Evolutionary conservation across 2,113 vertebrate genomes (phyloP).

Genomic region (Thamnophis sirtalis): DNA sequence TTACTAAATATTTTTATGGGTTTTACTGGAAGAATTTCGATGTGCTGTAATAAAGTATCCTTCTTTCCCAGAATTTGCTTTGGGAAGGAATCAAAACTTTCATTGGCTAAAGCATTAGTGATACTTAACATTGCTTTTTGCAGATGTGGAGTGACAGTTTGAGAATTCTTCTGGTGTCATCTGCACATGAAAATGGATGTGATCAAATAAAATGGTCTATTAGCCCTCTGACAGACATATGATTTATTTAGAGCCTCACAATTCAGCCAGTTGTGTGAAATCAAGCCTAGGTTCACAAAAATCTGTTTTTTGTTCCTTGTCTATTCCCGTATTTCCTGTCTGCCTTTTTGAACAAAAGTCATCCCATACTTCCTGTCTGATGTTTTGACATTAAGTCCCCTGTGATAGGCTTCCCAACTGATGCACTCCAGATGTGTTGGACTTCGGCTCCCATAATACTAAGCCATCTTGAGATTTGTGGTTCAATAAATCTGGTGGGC

Average conservation of each 20-base stretch:
- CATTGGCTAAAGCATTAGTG: slow-evolving; percentile 17
- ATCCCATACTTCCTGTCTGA: not conserved
- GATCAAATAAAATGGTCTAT: not conserved
- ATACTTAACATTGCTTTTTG: not conserved
- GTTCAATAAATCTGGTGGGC: not conserved
- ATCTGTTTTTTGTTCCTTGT: slow-evolving; percentile 54
- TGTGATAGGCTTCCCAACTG: not conserved
- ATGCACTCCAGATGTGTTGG: not conserved
- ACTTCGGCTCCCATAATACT: not conserved
- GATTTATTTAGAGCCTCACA: not conserved
- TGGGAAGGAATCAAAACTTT: slow-evolving; percentile 38
- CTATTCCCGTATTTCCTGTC: slow-evolving; percentile 47
- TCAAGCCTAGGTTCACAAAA: slow-evolving; percentile 34
- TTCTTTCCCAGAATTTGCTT: slow-evolving; percentile 48
- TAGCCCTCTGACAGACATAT: not conserved
- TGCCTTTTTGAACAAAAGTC: slow-evolving; percentile 51
- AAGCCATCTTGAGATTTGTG: not conserved
- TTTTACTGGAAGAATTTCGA: slow-evolving; percentile 54
- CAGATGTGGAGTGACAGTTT: not conserved
- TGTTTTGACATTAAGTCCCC: not conserved
- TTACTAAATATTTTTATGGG: slow-evolving; percentile 13
- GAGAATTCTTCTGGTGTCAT: not conserved
- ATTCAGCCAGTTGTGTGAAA: not conserved
- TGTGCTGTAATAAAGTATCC: slow-evolving; percentile 53
- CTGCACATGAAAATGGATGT: not conserved